Percentiles rank a stretch among this genome's conserved stretches.
Conservation (phyloP, 2,113 vertebrate species). For the Pituophis catenifer region DNA sequence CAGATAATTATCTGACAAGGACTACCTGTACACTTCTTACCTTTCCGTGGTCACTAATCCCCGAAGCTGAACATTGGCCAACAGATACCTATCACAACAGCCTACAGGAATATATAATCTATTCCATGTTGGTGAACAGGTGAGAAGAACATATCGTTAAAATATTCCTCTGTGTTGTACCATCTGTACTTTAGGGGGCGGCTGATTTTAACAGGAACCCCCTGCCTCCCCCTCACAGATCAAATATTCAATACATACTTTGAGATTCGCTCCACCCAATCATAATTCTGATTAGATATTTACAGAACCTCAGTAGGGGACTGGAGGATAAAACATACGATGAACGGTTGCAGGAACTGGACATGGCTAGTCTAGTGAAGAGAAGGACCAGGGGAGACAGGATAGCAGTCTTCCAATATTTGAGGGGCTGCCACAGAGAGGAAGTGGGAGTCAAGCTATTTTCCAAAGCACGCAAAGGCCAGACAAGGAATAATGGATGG, state of each 20-base stretch:
- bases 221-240: background rate
- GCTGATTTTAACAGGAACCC: background rate
- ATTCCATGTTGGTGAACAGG: background rate
- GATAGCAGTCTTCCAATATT: no score
- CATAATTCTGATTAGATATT: background rate
- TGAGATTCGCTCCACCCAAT: background rate
- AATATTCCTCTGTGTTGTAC: background rate
- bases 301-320: background rate
- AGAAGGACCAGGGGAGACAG: no score
- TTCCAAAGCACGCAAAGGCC: no score
- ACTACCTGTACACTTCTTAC: background rate
- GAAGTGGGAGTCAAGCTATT: no score
- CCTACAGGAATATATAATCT: background rate
- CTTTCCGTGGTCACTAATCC: background rate
- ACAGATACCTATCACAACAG: background rate
- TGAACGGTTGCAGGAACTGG: no score
- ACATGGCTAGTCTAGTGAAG: no score
- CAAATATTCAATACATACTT: background rate
- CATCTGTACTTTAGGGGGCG: background rate
- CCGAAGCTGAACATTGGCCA: background rate
- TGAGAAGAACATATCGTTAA: background rate
- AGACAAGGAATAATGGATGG: no score
- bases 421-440: no score
- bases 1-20: no score
- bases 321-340: no score